Conservation (phyloP, 92 coral and sea anemone species). For the Palythoa heliodiscus region DNA sequence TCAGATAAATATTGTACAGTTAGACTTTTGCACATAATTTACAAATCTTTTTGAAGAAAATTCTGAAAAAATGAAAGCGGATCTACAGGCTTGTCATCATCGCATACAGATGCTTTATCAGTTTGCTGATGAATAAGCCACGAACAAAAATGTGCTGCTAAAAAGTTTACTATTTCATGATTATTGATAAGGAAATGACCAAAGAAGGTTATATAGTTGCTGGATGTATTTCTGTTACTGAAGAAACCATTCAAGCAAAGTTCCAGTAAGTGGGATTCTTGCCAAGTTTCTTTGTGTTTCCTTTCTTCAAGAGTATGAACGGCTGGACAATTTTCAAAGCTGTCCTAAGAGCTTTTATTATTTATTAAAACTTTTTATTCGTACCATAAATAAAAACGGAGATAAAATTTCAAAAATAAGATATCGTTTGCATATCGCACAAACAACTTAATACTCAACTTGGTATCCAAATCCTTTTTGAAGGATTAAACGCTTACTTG, state of each 20-base stretch:
- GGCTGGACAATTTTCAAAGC: slow-evolving; percentile 13
- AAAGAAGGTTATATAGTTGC: neutral
- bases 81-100: neutral
- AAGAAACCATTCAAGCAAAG: neutral
- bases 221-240: neutral
- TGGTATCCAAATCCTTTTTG: neutral
- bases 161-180: neutral
- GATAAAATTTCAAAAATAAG: neutral
- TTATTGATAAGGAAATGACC: neutral
- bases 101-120: neutral
- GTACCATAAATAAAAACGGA: neutral
- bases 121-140: neutral
- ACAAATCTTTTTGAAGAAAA: neutral
- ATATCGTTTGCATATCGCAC: neutral
- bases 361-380: neutral
- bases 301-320: neutral
- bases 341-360: neutral
- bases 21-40: neutral
- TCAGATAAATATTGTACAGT: neutral
- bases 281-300: neutral
- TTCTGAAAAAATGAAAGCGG: neutral
- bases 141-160: neutral
- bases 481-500: neutral
- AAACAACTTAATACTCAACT: neutral
- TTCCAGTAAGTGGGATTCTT: neutral